Conservation (phyloP, 1,140 invertebrate genomes). For the Calosoma granatense region DNA sequence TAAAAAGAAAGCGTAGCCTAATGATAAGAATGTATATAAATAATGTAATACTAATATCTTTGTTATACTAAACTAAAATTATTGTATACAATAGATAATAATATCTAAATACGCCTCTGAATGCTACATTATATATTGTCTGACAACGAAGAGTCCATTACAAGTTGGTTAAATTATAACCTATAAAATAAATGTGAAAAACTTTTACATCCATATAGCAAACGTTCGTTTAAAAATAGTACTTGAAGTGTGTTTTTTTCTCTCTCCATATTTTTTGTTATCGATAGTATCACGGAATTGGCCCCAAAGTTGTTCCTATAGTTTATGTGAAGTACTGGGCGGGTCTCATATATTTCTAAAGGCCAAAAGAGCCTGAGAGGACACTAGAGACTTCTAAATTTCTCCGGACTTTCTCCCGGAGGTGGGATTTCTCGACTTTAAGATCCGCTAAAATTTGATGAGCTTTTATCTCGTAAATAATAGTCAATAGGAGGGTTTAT, state of each 20-base stretch:
- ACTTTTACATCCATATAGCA: too few species aligned
- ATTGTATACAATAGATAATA: too few species aligned
- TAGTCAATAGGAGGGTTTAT: too few species aligned
- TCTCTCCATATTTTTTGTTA: constrained; percentile 2
- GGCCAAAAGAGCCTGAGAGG: background rate
- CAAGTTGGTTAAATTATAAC: background rate
- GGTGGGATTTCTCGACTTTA: background rate
- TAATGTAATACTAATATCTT: too few species aligned
- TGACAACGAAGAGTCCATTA: background rate
- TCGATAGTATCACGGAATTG: background rate
- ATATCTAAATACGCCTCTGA: too few species aligned
- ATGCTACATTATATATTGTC: too few species aligned
- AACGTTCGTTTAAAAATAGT: background rate
- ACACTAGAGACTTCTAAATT: constrained; percentile 2
- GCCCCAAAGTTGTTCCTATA: background rate
- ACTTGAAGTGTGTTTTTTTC: background rate
- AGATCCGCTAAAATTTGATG: constrained; percentile 2
- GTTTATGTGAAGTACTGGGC: background rate
- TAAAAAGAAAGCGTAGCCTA: too few species aligned
- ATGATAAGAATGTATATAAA: too few species aligned
- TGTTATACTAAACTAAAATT: too few species aligned
- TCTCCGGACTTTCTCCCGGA: background rate
- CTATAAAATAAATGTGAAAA: constrained; percentile 4
- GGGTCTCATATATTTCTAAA: constrained; percentile 2
- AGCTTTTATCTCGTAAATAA: constrained; percentile 7